phyloP scores from a whole-genome alignment of 2,888 invertebrate species.

The Macropis europaea region DNA sequence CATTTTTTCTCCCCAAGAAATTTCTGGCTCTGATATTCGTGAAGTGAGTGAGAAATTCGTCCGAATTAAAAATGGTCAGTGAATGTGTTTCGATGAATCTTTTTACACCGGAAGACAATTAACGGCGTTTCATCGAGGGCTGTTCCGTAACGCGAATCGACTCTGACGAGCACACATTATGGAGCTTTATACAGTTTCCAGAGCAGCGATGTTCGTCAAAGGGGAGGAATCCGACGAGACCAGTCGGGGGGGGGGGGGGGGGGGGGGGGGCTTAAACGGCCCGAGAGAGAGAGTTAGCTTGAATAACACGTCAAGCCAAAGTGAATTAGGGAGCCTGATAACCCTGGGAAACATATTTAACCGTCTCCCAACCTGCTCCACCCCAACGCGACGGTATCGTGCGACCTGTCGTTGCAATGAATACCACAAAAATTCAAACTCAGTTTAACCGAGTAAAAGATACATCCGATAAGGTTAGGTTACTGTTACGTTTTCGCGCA shows the following conservation, averaged over 20 bases:
- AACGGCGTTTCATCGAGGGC: neutral
- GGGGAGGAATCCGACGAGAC: constrained; percentile 2
- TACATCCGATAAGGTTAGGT: too few relatives aligned
- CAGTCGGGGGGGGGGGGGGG: neutral
- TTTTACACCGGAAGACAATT: neutral
- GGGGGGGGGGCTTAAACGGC: neutral
- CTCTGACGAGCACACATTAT: neutral
- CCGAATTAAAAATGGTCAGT: neutral
- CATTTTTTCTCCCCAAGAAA: neutral
- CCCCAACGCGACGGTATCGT: constrained; percentile 1
- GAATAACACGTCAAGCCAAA: constrained; percentile 63
- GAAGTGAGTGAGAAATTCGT: too few relatives aligned
- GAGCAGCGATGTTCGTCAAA: constrained; percentile 15
- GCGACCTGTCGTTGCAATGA: neutral
- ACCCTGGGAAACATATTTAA: constrained; percentile 67
- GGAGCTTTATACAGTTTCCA: neutral
- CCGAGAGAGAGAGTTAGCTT: constrained; percentile 1
- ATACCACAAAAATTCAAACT: neutral
- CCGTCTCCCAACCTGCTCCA: constrained; percentile 27
- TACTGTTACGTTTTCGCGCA: too few relatives aligned
- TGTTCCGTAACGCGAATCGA: neutral
- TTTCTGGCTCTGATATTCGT: too few relatives aligned
- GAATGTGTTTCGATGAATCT: neutral
- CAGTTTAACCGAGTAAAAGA: neutral
- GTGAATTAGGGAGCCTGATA: constrained; percentile 70